Evolutionary conservation across 1,140 invertebrate genomes (phyloP).

Genomic region (Ditylenchus dipsaci): DNA sequence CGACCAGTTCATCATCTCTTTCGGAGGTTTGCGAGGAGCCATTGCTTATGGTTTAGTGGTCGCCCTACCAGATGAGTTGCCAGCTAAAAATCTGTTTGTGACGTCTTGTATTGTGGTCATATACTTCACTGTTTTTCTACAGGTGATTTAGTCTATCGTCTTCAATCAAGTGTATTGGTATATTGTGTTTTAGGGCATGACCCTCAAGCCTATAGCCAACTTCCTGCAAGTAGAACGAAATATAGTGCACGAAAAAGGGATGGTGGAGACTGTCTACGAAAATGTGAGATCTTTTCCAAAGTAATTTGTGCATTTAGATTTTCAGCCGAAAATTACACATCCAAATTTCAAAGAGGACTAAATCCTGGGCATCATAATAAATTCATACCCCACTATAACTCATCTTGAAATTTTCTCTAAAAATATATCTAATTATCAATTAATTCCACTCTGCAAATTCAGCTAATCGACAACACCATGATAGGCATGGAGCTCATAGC

Average conservation of each 20-base stretch:
- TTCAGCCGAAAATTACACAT: not conserved
- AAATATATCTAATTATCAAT: too few species aligned
- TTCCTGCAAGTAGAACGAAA: slow-evolving; percentile 59
- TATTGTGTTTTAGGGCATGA: slow-evolving; percentile 43
- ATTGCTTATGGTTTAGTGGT: slow-evolving; percentile 59
- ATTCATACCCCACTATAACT: too few species aligned
- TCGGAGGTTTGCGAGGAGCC: slow-evolving; percentile 32
- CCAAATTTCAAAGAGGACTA: too few species aligned
- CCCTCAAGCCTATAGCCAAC: slow-evolving; percentile 63
- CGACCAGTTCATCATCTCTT: slow-evolving; percentile 63
- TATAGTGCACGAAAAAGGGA: slow-evolving; percentile 41
- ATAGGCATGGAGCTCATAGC: slow-evolving; percentile 52
- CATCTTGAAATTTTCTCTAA: too few species aligned
- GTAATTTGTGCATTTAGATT: not conserved
- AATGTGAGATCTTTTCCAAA: slow-evolving; percentile 17
- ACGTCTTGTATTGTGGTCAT: slow-evolving; percentile 57
- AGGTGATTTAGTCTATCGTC: not conserved
- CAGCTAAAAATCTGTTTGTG: slow-evolving; percentile 60
- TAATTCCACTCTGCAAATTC: not conserved
- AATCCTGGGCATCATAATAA: too few species aligned
- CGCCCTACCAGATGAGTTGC: slow-evolving; percentile 59
- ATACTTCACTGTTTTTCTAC: slow-evolving; percentile 64
- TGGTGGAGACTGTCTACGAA: slow-evolving; percentile 52
- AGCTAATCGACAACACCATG: slow-evolving; percentile 53
- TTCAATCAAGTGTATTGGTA: not conserved